These are phyloP conservation scores for Lycocorax pyrrhopterus DNA, from an alignment of 2,113 vertebrate genomes.

Conservation along the genomic window DNA sequence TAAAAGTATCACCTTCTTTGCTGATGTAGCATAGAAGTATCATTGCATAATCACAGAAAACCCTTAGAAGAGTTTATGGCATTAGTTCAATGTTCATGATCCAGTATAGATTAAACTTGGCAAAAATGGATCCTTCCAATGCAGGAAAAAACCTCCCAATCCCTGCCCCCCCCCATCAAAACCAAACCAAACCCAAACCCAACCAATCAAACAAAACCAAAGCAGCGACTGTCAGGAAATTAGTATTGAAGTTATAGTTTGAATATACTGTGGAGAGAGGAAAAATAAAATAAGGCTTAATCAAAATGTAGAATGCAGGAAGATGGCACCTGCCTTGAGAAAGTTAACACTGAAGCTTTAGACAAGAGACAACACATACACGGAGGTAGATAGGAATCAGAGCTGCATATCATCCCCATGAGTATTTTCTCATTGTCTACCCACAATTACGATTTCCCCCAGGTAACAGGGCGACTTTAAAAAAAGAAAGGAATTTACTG, in stretches of 20 bases:
- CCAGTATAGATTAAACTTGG: background rate
- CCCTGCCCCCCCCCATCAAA: background rate
- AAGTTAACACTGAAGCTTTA: background rate
- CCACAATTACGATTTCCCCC: background rate
- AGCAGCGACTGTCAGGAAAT: background rate
- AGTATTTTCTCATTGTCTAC: constrained; percentile 5
- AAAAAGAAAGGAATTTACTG: background rate
- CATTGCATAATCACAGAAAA: background rate
- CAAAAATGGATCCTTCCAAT: background rate
- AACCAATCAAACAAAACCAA: background rate
- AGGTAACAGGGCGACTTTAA: background rate
- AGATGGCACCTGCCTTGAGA: constrained; percentile 16
- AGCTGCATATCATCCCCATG: constrained; percentile 10
- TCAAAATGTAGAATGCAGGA: background rate
- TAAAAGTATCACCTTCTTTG: background rate
- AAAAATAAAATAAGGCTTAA: background rate
- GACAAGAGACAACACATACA: constrained; percentile 42
- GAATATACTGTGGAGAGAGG: background rate
- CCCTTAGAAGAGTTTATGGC: background rate
- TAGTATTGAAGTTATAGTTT: background rate
- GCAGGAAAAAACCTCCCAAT: background rate
- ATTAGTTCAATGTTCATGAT: background rate
- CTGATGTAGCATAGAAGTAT: background rate
- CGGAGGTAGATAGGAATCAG: constrained; percentile 39
- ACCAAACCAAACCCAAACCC: background rate